Evolutionary conservation across 92 coral and sea anemone species (phyloP).

Genomic region (Palythoa grandis): DNA sequence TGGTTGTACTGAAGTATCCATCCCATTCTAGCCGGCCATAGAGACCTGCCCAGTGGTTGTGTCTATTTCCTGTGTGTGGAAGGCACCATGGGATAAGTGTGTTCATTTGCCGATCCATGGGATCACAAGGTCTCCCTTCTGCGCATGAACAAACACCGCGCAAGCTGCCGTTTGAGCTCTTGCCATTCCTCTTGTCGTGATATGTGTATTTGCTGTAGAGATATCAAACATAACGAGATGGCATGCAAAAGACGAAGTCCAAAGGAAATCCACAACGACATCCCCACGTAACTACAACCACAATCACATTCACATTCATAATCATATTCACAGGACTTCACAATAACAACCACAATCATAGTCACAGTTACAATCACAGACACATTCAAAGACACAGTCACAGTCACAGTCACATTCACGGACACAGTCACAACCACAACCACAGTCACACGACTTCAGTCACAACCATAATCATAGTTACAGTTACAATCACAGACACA

Average conservation of each 20-base stretch:
- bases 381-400: too few relatives aligned
- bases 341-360: too few relatives aligned
- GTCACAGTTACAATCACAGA: too few relatives aligned
- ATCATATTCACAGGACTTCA: too few relatives aligned
- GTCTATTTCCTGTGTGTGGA: conserved; percentile 99
- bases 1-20: conserved; percentile 96
- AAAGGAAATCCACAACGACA: too few relatives aligned
- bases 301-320: too few relatives aligned
- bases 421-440: too few relatives aligned
- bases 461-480: too few relatives aligned
- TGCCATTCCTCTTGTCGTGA: conserved; percentile 91
- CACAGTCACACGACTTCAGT: too few relatives aligned
- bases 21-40: conserved; percentile 99
- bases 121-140: conserved; percentile 92
- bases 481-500: too few relatives aligned
- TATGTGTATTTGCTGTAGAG: conserved; percentile 79
- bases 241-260: neutral
- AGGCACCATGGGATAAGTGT: conserved; percentile 98
- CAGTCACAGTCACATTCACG: too few relatives aligned
- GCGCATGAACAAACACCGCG: conserved; percentile 99
- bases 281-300: too few relatives aligned
- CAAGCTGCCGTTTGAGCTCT: conserved; percentile 69
- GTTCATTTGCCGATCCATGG: conserved; percentile 94
- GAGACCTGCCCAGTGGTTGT: conserved; percentile 98
- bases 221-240: neutral